These are phyloP conservation scores for Megalopta genalis DNA, from an alignment of 1,140 invertebrate genomes.

Conservation along the genomic window DNA sequence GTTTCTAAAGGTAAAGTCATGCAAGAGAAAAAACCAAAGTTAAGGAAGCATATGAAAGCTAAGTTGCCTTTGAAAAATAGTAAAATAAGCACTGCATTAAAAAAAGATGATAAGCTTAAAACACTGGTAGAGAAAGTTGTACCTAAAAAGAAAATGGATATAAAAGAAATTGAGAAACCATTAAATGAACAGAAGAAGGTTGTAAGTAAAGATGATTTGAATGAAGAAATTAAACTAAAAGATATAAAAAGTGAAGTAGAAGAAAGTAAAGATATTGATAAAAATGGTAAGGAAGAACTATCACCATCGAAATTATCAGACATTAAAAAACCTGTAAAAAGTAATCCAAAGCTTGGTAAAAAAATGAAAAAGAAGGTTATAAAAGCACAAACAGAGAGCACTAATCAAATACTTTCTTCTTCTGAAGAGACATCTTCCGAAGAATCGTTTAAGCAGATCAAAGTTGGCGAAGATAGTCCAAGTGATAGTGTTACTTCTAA, in stretches of 20 bases:
- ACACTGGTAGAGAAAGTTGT: conserved; percentile 73
- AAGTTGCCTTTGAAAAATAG: conserved; percentile 70
- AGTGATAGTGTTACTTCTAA: conserved; percentile 52
- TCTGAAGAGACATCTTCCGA: conserved; percentile 72
- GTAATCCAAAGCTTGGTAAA: conserved; percentile 58
- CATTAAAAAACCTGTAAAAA: conserved; percentile 68
- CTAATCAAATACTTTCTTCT: conserved; percentile 61
- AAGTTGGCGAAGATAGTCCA: conserved; percentile 55
- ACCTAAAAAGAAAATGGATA: conserved; percentile 70
- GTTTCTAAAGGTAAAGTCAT: conserved; percentile 60
- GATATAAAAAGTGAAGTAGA: conserved; percentile 72
- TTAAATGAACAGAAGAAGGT: conserved; percentile 66
- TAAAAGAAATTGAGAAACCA: conserved; percentile 70
- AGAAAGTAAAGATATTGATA: conserved; percentile 72
- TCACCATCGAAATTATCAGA: conserved; percentile 41
- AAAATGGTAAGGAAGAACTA: conserved; percentile 69
- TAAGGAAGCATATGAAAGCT: conserved; percentile 74
- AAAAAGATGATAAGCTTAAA: conserved; percentile 73
- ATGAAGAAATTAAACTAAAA: conserved; percentile 55
- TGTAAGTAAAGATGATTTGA: conserved; percentile 62
- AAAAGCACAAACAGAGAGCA: conserved; percentile 68
- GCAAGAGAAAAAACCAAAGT: conserved; percentile 70
- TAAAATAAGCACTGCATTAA: conserved; percentile 67
- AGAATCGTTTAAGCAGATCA: conserved; percentile 64
- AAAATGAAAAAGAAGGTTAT: conserved; percentile 71